Base-by-base conservation (phyloP, 2,113 vertebrate species). In the Myotis davidii region DNA sequence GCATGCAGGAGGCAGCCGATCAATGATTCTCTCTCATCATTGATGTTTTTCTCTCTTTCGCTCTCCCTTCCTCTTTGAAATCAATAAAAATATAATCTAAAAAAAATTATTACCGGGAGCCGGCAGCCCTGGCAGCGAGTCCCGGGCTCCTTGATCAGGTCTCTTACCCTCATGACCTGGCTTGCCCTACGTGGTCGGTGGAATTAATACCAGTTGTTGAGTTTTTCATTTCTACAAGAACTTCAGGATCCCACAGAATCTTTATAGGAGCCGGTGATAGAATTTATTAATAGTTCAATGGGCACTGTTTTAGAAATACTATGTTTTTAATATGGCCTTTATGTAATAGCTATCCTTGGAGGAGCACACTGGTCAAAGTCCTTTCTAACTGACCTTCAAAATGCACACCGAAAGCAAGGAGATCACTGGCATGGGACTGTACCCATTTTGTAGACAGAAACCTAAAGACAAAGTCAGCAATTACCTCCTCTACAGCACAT, bases 371-470 rank as follows among this genome's bases (percentile, higher is more conserved):
- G 3, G 39, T 94, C 12, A 29, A 37, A 92, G 6, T 27, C 34
- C 34, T 89, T 84, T 72, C 32, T 14, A 16, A 50, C 23, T 79
- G 37, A 13, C 84, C 42, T 79, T 94, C 69, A 85, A 69, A 90
- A 48, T 85, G 27, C 37, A 64, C 72, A 54, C 42, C 37, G 9
- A 42, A 90, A 85, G 50, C 23, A 72, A 65, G 79, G 10, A 74
- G 65, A 14, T 81, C 48, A 85, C 21, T 67, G 18, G 21, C 65
- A 32, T 42, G 45, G 34, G n/a, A 56, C 27, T 82, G 59, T n/a
- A 64, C n/a, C 18, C 76, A 82, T 50, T 95, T 85, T 92, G 16
- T 34, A 94, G 34, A 74, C 17, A 83, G 94, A 86, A 83, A 85
- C 14, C 1, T 52, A 45, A 86, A 93, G 54, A 84, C 7, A 42